These are phyloP conservation scores for Lasioglossum figueresi DNA, from an alignment of 2,888 invertebrate species.

Conservation along the genomic window DNA sequence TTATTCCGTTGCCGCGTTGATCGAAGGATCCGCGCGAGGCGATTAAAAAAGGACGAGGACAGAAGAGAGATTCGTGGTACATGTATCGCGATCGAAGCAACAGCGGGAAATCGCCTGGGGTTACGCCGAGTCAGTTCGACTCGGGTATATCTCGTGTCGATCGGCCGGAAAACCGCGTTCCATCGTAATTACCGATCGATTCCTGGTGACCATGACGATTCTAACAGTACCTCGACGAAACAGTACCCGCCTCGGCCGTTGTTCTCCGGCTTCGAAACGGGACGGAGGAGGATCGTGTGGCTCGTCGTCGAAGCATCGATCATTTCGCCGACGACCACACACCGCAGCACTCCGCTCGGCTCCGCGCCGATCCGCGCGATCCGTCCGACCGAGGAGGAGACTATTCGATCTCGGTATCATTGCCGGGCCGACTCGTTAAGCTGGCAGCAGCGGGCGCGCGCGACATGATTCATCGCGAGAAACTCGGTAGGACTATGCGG, in stretches of 20 bases:
- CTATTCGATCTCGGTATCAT: slow-evolving; percentile 40
- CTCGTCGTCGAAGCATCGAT: slow-evolving; percentile 42
- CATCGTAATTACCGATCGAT: slow-evolving; percentile 34
- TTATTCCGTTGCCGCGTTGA: not conserved
- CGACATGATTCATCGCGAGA: slow-evolving; percentile 71
- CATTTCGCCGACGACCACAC: slow-evolving; percentile 30
- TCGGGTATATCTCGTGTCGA: not conserved
- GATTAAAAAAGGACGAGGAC: not conserved
- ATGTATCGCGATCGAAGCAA: slow-evolving; percentile 28
- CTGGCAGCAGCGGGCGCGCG: slow-evolving; percentile 26
- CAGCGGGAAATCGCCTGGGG: slow-evolving; percentile 20
- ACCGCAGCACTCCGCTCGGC: not conserved
- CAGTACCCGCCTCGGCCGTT: not conserved
- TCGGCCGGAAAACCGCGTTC: slow-evolving; percentile 29
- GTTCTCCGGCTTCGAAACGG: not conserved
- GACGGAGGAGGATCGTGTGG: slow-evolving; percentile 7
- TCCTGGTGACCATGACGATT: slow-evolving; percentile 11
- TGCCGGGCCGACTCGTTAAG: slow-evolving; percentile 54
- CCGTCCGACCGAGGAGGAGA: slow-evolving; percentile 29
- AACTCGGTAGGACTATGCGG: slow-evolving; percentile 67
- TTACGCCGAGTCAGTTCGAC: slow-evolving; percentile 30
- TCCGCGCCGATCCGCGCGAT: slow-evolving; percentile 25
- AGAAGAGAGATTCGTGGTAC: not conserved
- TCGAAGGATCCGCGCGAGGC: not conserved
- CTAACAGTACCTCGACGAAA: slow-evolving; percentile 18